phyloP scores from a whole-genome alignment of 1,140 invertebrate species.

The Drosophila seguyi region DNA sequence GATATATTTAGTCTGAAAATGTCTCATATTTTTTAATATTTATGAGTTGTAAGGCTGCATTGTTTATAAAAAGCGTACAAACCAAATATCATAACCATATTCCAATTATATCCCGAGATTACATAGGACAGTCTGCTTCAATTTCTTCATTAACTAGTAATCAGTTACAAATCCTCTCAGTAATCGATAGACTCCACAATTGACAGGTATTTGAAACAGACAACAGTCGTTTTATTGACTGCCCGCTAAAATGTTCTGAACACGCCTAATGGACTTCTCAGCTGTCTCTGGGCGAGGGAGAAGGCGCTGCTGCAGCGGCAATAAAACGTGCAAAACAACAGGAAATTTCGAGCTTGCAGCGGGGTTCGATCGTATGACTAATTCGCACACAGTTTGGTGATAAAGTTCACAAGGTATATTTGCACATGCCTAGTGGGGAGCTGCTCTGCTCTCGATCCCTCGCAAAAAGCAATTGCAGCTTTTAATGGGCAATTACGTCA shows the following conservation, averaged over 20 bases:
- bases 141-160: too few species aligned
- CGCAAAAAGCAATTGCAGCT: constrained; percentile 32
- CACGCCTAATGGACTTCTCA: constrained; percentile 58
- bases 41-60: rapidly evolving
- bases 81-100: not conserved
- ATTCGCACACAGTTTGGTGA: constrained; percentile 34
- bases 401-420: constrained; percentile 45
- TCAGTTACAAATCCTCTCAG: too few species aligned
- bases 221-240: constrained; percentile 25
- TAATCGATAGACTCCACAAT: not conserved
- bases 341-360: constrained; percentile 12
- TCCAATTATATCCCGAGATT: not conserved
- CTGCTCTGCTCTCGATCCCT: constrained; percentile 20
- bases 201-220: constrained; percentile 35
- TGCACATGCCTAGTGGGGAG: constrained; percentile 21
- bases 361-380: constrained; percentile 53
- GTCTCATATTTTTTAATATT: not conserved
- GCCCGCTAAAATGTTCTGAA: constrained; percentile 44
- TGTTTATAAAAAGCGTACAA: not conserved
- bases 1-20: too few species aligned
- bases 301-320: constrained; percentile 32
- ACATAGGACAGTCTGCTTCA: not conserved
- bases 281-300: constrained; percentile 36
- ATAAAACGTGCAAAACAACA: constrained; percentile 44
- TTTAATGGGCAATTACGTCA: constrained; percentile 54